These are phyloP conservation scores for Leptinotarsa tumamoca DNA, from an alignment of 2,888 invertebrate genomes.

Conservation along the genomic window DNA sequence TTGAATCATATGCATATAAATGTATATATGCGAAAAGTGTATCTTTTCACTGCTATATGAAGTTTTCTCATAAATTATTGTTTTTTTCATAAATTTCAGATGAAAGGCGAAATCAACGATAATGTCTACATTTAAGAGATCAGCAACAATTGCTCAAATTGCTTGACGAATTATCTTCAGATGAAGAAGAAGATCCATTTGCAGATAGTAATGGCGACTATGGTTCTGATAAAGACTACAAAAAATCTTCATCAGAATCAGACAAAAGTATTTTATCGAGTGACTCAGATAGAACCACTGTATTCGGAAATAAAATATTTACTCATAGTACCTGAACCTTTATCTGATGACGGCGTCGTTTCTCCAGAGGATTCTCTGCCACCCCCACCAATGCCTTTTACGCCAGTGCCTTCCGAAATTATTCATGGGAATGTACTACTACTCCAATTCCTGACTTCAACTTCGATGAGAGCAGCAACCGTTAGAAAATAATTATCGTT, in stretches of 20 bases:
- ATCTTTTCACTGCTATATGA: neutral
- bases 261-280: conserved; percentile 22
- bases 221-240: conserved; percentile 30
- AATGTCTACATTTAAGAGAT: neutral
- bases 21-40: neutral
- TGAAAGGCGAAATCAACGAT: neutral
- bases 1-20: neutral
- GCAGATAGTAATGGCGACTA: conserved; percentile 15
- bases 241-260: conserved; percentile 25
- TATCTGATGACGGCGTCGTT: neutral
- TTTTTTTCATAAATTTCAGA: neutral
- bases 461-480: conserved; percentile 10
- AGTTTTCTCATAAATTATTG: neutral
- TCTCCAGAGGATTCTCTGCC: neutral
- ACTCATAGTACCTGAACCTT: conserved; percentile 4
- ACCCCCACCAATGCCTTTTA: neutral
- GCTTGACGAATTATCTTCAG: neutral
- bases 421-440: neutral
- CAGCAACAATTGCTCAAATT: neutral
- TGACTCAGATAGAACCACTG: conserved; percentile 17
- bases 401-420: neutral
- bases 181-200: conserved; percentile 1
- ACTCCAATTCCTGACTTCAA: conserved; percentile 11
- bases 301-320: conserved; percentile 14
- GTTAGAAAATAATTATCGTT: conserved; percentile 6